Percentiles rank a stretch among this genome's conserved stretches.
phyloP scores from a whole-genome alignment of 2,888 invertebrate species.

The Anticlea derivata region DNA sequence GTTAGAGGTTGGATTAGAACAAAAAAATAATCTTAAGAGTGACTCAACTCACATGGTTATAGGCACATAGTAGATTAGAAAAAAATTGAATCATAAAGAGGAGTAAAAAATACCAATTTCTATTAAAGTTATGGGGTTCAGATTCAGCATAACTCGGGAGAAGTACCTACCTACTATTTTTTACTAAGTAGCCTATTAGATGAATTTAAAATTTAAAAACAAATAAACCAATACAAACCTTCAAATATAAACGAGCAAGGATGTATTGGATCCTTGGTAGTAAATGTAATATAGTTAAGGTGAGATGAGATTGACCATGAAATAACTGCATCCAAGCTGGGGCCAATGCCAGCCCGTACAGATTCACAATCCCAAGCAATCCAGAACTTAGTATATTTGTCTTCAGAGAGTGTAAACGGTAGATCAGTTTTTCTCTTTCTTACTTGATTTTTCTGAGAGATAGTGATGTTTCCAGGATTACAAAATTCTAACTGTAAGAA shows the following conservation, averaged over 20 bases:
- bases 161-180: too few species aligned
- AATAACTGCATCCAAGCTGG: neutral
- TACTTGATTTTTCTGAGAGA: constrained; percentile 26
- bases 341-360: constrained; percentile 22
- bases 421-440: neutral
- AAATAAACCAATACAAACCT: constrained; percentile 46
- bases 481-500: constrained; percentile 44
- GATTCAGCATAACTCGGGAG: too few species aligned
- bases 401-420: constrained; percentile 27
- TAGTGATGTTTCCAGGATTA: constrained; percentile 43
- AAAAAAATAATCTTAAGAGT: too few species aligned
- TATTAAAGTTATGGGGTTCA: too few species aligned
- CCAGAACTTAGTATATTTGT: constrained; percentile 74
- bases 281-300: constrained; percentile 53
- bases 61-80: too few species aligned
- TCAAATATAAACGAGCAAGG: constrained; percentile 52
- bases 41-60: too few species aligned
- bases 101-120: too few species aligned
- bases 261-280: constrained; percentile 26
- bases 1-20: too few species aligned
- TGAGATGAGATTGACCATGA: constrained; percentile 16
- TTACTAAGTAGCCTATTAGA: too few species aligned
- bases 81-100: too few species aligned
- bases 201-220: neutral
- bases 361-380: constrained; percentile 67